A percentile compares a stretch with the other conserved stretches of the same genome.
These are phyloP conservation scores for Poeciliopsis presidionis DNA, from an alignment of 2,797 vertebrate genomes.

Conservation along the genomic window DNA sequence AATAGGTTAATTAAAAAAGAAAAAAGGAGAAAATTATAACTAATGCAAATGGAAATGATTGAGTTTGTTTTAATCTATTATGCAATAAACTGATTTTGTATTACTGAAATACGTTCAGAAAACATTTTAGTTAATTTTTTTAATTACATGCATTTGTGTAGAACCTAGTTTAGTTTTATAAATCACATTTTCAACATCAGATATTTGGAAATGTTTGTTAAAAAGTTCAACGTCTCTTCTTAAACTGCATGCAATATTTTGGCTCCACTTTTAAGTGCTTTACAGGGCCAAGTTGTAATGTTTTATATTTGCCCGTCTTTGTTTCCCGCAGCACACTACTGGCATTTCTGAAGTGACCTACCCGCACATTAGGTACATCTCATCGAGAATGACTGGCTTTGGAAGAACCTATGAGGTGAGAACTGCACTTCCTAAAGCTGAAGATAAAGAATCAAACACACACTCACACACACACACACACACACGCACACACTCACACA, in stretches of 20 bases:
- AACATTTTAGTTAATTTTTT: not conserved
- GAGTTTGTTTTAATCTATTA: no score
- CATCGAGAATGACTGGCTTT: conserved; percentile 97
- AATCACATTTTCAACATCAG: not conserved
- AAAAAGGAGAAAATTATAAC: no score
- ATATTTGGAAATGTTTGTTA: conserved; percentile 4
- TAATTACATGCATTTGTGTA: not conserved
- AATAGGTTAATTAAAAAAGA: no score
- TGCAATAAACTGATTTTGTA: no score
- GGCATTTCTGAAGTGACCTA: conserved; percentile 90
- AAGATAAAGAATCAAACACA: not conserved
- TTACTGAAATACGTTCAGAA: conserved; percentile 8
- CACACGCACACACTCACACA: no score
- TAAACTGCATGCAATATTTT: not conserved
- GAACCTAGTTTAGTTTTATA: conserved; percentile 8
- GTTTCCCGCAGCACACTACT: conserved; percentile 78
- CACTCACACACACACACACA: not conserved
- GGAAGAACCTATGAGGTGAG: conserved; percentile 95
- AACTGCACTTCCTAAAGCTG: not conserved
- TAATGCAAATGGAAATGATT: no score
- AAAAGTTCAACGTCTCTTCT: not conserved
- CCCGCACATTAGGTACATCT: conserved; percentile 99
- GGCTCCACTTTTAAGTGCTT: not conserved
- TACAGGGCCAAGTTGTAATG: not conserved
- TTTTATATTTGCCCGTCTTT: conserved; percentile 19